Percentiles rank a stretch among this genome's conserved stretches.
Evolutionary conservation across 2,797 vertebrate genomes (phyloP).

Genomic region (Urosaurus nigricauda): DNA sequence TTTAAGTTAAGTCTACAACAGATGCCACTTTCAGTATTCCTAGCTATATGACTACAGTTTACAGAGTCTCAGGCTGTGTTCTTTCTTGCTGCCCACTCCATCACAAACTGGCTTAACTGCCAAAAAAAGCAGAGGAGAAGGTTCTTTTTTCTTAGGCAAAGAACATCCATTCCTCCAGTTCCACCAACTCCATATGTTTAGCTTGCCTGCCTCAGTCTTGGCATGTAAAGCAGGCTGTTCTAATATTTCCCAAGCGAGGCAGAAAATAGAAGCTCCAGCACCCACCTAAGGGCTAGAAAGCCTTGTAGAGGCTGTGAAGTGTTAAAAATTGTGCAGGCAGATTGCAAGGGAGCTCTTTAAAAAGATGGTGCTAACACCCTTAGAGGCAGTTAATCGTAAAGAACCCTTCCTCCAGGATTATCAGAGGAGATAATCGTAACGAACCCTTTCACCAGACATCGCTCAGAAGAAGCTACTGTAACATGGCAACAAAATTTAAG

Average conservation of each 20-base stretch:
- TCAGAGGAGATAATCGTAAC: neutral
- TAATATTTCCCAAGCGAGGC: slow-evolving; percentile 26
- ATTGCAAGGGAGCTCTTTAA: slow-evolving; percentile 8
- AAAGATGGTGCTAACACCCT: neutral
- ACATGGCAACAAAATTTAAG: too few relatives aligned
- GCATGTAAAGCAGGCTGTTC: slow-evolving; percentile 11
- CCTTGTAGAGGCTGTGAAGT: slow-evolving; percentile 11
- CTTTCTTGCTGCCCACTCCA: slow-evolving; percentile 12
- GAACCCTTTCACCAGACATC: neutral
- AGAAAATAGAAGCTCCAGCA: slow-evolving; percentile 38
- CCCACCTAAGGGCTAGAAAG: slow-evolving; percentile 18
- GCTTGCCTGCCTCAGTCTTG: slow-evolving; percentile 10
- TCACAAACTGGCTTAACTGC: neutral
- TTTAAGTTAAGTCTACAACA: neutral
- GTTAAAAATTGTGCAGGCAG: slow-evolving; percentile 22
- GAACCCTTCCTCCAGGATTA: neutral
- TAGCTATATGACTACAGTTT: neutral
- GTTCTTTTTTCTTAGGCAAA: neutral
- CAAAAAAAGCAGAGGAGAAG: neutral
- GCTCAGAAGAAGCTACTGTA: neutral
- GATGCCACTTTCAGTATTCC: neutral
- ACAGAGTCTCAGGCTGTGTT: neutral
- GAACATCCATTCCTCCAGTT: slow-evolving; percentile 18
- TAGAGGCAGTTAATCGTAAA: neutral
- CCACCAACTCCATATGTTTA: slow-evolving; percentile 28